Percentiles rank a stretch among this genome's conserved stretches.
These are phyloP conservation scores for Lithobates sylvaticus DNA, from an alignment of 2,797 vertebrate genomes.

Conservation along the genomic window DNA sequence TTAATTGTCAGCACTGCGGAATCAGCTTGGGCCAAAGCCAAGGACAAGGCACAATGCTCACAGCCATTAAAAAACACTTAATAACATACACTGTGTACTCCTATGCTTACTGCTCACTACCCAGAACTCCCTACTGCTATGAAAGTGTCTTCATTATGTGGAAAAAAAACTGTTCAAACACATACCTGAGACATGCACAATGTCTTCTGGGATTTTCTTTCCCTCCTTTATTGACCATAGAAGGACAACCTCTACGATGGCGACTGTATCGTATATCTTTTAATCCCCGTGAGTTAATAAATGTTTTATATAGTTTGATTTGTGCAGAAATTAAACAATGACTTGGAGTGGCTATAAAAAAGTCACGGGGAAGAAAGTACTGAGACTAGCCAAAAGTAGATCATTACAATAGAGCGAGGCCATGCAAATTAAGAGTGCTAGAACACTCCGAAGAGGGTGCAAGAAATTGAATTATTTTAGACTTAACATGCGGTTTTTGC, in stretches of 20 bases:
- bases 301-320: constrained; percentile 41
- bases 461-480: neutral
- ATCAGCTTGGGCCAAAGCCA: neutral
- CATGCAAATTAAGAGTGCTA: neutral
- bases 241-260: constrained; percentile 30
- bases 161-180: neutral
- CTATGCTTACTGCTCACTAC: neutral
- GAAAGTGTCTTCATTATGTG: neutral
- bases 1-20: neutral
- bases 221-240: constrained; percentile 14
- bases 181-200: constrained; percentile 23
- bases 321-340: constrained; percentile 43
- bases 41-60: neutral
- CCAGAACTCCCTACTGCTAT: neutral
- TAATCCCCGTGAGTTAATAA: constrained; percentile 25
- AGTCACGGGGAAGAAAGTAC: constrained; percentile 8
- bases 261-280: constrained; percentile 33
- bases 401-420: neutral
- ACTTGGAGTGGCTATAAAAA: constrained; percentile 26
- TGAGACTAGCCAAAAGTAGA: constrained; percentile 34
- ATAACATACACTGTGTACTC: constrained; percentile 13
- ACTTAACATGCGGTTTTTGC: neutral
- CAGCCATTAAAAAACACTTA: constrained; percentile 6
- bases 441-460: neutral
- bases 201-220: constrained; percentile 7